Evolutionary conservation across 2,797 vertebrate genomes (phyloP).

Genomic region (Phataginus tricuspis): DNA sequence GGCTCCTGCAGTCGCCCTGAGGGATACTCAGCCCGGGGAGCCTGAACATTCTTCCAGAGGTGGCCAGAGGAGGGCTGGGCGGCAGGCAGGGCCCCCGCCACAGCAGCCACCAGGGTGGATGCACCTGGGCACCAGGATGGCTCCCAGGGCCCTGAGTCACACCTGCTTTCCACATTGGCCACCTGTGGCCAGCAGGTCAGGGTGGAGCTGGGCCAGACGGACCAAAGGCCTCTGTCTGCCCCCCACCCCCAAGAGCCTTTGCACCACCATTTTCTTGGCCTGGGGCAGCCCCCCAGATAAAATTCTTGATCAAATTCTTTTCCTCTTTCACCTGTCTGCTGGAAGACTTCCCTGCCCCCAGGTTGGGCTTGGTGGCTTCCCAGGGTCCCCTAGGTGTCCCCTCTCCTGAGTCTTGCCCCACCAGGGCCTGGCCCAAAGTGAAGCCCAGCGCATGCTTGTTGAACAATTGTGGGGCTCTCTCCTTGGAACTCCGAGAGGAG

Average conservation of each 20-base stretch:
- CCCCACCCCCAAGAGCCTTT: not conserved
- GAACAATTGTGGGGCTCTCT: not conserved
- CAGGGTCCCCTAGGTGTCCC: not conserved
- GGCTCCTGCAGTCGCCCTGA: not conserved
- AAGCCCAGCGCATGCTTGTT: not conserved
- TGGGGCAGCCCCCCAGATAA: not conserved
- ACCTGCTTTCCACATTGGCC: not conserved
- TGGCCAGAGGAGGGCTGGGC: not conserved
- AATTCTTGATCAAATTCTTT: not conserved
- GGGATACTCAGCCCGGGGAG: not conserved
- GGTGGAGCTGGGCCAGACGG: not conserved
- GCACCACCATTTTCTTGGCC: not conserved
- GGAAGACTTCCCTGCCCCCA: not conserved
- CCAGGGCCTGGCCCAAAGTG: not conserved
- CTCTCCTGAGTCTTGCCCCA: not conserved
- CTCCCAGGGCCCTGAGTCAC: not conserved
- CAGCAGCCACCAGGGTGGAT: fast-evolving
- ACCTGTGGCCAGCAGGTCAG: too few relatives aligned
- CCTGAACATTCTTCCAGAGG: not conserved
- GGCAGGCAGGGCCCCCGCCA: not conserved
- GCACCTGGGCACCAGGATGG: not conserved
- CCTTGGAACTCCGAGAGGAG: not conserved
- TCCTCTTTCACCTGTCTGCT: not conserved
- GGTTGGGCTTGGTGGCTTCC: not conserved
- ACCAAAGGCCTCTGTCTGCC: fast-evolving